phyloP scores from a whole-genome alignment of 2,797 vertebrate species.

The Cirrhinus molitorella region DNA sequence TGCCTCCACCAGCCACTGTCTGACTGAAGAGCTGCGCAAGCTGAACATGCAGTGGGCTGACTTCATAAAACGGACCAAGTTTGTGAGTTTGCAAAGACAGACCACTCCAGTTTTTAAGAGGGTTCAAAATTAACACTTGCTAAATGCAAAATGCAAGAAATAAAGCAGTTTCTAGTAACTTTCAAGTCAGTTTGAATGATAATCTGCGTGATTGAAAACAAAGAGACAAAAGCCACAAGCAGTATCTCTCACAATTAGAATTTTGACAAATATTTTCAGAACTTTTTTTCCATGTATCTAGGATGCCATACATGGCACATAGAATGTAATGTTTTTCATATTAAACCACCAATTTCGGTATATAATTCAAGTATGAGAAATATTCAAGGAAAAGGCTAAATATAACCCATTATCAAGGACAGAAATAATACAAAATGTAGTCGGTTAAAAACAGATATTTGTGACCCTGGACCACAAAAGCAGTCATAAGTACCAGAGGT shows the following conservation, averaged over 20 bases:
- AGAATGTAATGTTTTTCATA: not conserved
- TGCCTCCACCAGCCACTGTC: slow-evolving; percentile 71
- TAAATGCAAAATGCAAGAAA: not conserved
- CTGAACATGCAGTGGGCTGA: slow-evolving; percentile 89
- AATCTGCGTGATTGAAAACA: not conserved
- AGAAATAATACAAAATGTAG: not conserved
- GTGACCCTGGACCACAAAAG: too few relatives aligned
- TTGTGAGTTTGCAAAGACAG: slow-evolving; percentile 77
- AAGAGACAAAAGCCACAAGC: not conserved
- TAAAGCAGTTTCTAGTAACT: not conserved
- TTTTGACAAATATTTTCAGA: not conserved
- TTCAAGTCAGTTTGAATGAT: not conserved
- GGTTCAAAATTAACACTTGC: not conserved
- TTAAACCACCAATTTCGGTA: not conserved
- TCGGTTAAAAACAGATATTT: too few relatives aligned
- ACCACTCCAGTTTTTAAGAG: not conserved
- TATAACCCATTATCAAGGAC: not conserved
- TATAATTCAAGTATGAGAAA: not conserved
- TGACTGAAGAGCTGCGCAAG: slow-evolving; percentile 83
- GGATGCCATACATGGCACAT: not conserved
- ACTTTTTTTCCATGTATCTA: too few relatives aligned
- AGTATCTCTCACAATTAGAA: not conserved
- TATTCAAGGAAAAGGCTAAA: not conserved
- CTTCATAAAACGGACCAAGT: slow-evolving; percentile 81
- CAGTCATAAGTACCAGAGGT: too few relatives aligned